These are phyloP conservation scores for Rhodophaea formosa DNA, from an alignment of 2,888 invertebrate genomes.

Conservation along the genomic window DNA sequence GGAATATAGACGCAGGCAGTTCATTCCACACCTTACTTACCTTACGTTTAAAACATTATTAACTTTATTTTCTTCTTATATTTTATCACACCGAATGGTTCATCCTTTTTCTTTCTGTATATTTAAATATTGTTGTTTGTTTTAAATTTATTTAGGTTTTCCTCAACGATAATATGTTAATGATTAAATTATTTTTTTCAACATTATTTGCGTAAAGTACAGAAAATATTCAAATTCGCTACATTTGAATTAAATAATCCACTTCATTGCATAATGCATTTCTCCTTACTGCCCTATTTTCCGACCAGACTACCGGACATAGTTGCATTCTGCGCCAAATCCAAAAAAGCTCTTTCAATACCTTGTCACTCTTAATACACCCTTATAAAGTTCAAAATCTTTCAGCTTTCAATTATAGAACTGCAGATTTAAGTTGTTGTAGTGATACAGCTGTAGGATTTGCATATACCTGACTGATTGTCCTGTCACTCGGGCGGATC, in stretches of 20 bases:
- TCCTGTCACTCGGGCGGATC: slow-evolving; percentile 39
- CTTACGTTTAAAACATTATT: too few species aligned
- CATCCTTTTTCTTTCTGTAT: too few species aligned
- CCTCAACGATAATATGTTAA: too few species aligned
- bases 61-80: too few species aligned
- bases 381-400: background rate
- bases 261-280: slow-evolving; percentile 1
- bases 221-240: background rate
- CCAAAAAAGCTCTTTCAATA: background rate
- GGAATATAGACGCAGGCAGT: too few species aligned
- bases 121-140: too few species aligned
- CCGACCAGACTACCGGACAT: slow-evolving; percentile 12
- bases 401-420: background rate
- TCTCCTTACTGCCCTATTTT: slow-evolving; percentile 15
- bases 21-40: too few species aligned
- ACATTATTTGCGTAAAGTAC: background rate
- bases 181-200: too few species aligned
- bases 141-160: too few species aligned
- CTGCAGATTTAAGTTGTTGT: slow-evolving; percentile 7
- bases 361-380: background rate
- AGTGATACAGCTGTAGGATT: slow-evolving; percentile 46
- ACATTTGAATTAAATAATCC: slow-evolving; percentile 9
- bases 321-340: background rate
- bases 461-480: slow-evolving; percentile 55
- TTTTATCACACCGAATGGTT: too few species aligned